phyloP scores from a whole-genome alignment of 1,140 invertebrate species.

The Sitophilus oryzae region DNA sequence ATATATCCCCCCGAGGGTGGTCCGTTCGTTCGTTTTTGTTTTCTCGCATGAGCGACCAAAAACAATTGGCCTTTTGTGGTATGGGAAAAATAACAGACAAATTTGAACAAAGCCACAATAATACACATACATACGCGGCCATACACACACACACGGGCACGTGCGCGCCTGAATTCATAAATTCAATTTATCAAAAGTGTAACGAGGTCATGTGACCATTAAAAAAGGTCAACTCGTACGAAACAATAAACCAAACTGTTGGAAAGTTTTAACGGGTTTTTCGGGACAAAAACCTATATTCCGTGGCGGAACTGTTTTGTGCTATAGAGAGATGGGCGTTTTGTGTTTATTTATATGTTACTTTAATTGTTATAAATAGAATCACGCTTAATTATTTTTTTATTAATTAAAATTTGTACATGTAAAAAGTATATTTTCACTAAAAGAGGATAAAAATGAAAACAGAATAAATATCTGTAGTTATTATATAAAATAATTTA shows the following conservation, averaged over 20 bases:
- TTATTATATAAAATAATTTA: too few species aligned
- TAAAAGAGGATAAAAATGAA: too few species aligned
- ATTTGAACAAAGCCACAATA: conserved; percentile 16
- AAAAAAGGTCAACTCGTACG: not conserved
- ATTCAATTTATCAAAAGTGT: conserved; percentile 19
- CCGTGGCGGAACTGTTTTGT: too few species aligned
- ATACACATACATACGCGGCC: conserved; percentile 11
- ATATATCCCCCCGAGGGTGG: conserved; percentile 3
- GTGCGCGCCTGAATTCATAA: conserved; percentile 11
- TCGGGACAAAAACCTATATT: too few species aligned
- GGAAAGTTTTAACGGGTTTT: conserved; percentile 7
- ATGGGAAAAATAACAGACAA: conserved; percentile 17
- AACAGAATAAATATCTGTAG: too few species aligned
- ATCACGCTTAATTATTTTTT: too few species aligned
- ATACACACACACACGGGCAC: too few species aligned
- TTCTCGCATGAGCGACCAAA: conserved; percentile 7
- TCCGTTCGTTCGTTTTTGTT: conserved; percentile 11
- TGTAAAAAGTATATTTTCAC: too few species aligned
- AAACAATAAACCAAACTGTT: conserved; percentile 10
- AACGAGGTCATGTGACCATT: conserved; percentile 3
- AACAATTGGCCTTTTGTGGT: conserved; percentile 13
- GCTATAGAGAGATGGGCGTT: too few species aligned
- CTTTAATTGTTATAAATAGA: too few species aligned
- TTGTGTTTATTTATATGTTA: too few species aligned
- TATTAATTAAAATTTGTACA: too few species aligned